Evolutionary conservation across 2,888 invertebrate genomes (phyloP), one percentile per base, ranked within the genome.

Genomic region (Meghimatium bilineatum): DNA sequence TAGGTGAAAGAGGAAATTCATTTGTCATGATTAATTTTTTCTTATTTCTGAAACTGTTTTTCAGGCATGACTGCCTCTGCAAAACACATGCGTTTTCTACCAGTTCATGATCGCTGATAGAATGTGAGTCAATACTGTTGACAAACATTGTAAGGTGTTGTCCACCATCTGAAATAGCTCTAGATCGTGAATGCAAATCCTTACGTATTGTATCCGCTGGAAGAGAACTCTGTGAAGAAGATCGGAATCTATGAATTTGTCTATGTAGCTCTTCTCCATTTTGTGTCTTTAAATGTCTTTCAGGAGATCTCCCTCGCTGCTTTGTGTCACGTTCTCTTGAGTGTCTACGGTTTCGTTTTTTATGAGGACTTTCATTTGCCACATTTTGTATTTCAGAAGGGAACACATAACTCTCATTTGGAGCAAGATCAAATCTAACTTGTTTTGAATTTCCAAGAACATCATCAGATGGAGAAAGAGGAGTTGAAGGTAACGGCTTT

Each of bases 401-500:
- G 36, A 80, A 84, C 36, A 84, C 56, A 63, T 80, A 63, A 49
- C 80, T 78, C 36, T 84, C 84, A 80, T 80, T 80, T n/a, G 34
- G 32, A 29, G 56, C 74, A 34, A 26, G 83, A 36, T 17, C 72
- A 71, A 32, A 72, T 83, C 32, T 71, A 36, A 17, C 72, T 36
- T 67, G 38, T 72, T 29, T 34, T 29, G n/a, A 49, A 38, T 3
- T 12, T n/a, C 34, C 77, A 76, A 56, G 2, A 34, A 79, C 78
- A 56, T 69, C 75, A 36, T 79, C 79, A 76, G 81, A 85, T 0
- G 80, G 60, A 12, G 85, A 83, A 8, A 83, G 83, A 26, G 85
- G 85, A 12, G 85, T 80, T 10, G 83, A 66, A 44, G 85, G 85
- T 20, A 69, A 75, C 10, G 83, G 80, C 32, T 88, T 82, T 10